These are phyloP conservation scores for Thrips palmi DNA, from an alignment of 1,140 invertebrate genomes.

Conservation along the genomic window DNA sequence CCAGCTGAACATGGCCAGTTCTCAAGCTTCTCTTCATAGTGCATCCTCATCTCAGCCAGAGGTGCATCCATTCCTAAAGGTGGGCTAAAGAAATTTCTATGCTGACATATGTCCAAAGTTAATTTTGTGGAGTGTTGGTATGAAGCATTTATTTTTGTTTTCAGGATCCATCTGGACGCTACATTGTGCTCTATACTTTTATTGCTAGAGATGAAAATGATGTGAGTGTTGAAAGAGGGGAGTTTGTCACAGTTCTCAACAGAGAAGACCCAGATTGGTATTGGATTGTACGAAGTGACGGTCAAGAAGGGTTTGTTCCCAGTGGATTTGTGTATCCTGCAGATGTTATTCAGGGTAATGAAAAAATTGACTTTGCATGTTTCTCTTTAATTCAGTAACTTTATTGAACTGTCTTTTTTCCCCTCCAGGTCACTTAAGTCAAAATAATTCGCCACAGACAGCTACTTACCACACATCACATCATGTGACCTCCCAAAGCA, in stretches of 20 bases:
- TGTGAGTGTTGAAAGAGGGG: constrained; percentile 78
- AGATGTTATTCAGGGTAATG: constrained; percentile 52
- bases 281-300: constrained; percentile 81
- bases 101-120: not conserved
- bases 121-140: constrained; percentile 3
- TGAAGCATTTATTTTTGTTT: constrained; percentile 13
- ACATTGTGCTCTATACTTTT: constrained; percentile 85
- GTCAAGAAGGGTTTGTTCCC: constrained; percentile 89
- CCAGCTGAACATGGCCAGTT: constrained; percentile 28
- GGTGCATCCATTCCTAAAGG: constrained; percentile 73
- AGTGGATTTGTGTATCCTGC: constrained; percentile 86
- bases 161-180: constrained; percentile 66
- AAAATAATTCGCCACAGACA: constrained; percentile 10
- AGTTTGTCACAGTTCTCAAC: constrained; percentile 87
- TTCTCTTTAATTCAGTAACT: not conserved
- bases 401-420: not conserved
- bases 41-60: constrained; percentile 43
- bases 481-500: constrained; percentile 18
- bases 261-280: constrained; percentile 90
- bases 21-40: constrained; percentile 36
- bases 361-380: not conserved
- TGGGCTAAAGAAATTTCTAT: no score
- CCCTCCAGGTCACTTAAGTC: constrained; percentile 11
- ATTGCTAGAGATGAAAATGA: constrained; percentile 87
- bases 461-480: constrained; percentile 12